phyloP scores from a whole-genome alignment of 2,888 invertebrate genomes.

The Lasius platythorax region DNA sequence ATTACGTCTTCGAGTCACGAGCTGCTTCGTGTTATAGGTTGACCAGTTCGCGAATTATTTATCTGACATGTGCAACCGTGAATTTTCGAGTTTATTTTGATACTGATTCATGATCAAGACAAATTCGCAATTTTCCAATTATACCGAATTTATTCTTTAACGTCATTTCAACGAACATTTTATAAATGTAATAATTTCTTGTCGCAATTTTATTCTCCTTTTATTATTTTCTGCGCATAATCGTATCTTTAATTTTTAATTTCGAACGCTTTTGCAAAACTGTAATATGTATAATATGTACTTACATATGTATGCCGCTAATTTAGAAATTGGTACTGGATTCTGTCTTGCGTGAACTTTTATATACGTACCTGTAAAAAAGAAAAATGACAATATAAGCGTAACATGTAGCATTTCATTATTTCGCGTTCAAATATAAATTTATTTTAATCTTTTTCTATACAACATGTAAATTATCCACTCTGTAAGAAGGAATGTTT shows the following conservation, averaged over 20 bases:
- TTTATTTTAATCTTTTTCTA: not conserved
- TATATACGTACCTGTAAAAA: slow-evolving; percentile 26
- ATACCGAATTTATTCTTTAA: not conserved
- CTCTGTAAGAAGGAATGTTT: not conserved
- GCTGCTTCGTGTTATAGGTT: slow-evolving; percentile 42
- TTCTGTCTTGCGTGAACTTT: not conserved
- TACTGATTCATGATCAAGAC: not conserved
- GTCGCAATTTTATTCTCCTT: not conserved
- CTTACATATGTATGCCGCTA: not conserved
- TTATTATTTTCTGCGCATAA: not conserved
- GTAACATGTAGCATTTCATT: not conserved
- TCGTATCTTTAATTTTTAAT: slow-evolving; percentile 4
- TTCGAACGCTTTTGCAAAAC: not conserved
- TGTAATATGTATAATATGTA: not conserved
- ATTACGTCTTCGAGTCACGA: slow-evolving; percentile 44
- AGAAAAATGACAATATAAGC: not conserved
- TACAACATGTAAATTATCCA: no score
- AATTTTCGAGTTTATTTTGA: slow-evolving; percentile 15
- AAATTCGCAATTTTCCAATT: slow-evolving; percentile 13
- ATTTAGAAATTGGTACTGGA: not conserved
- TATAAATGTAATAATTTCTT: not conserved
- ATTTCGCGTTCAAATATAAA: not conserved
- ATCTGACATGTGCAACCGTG: not conserved
- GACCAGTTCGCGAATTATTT: slow-evolving; percentile 35
- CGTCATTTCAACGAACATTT: not conserved